These are phyloP conservation scores for Eumerus sabulonum DNA, from an alignment of 2,888 invertebrate species.

Conservation along the genomic window DNA sequence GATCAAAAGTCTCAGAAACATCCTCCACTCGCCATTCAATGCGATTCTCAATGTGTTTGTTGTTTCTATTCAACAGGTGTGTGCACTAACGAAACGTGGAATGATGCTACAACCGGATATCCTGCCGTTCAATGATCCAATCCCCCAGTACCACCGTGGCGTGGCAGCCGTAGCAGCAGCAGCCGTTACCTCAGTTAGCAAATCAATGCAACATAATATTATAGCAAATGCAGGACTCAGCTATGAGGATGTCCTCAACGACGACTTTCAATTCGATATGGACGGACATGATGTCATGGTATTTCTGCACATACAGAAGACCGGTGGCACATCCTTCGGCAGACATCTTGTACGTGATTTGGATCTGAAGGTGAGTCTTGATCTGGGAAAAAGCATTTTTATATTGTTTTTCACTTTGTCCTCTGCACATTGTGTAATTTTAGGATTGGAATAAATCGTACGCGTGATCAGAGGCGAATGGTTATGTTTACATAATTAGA, in stretches of 20 bases:
- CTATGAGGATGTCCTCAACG: slow-evolving; percentile 92
- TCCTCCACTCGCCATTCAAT: slow-evolving; percentile 5
- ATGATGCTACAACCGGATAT: slow-evolving; percentile 81
- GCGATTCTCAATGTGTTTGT: slow-evolving; percentile 15
- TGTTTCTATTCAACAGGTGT: slow-evolving; percentile 81
- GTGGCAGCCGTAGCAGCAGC: slow-evolving; percentile 70
- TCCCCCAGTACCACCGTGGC: slow-evolving; percentile 68
- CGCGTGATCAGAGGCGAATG: slow-evolving; percentile 42
- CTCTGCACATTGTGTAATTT: slow-evolving; percentile 3
- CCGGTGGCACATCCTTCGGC: slow-evolving; percentile 98
- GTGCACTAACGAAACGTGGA: slow-evolving; percentile 85
- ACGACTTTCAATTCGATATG: slow-evolving; percentile 93
- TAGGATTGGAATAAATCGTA: slow-evolving; percentile 14
- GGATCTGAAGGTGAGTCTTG: slow-evolving; percentile 83
- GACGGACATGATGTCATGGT: slow-evolving; percentile 98
- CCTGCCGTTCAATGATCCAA: slow-evolving; percentile 77
- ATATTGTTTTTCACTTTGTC: slow-evolving; percentile 6
- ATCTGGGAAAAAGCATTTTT: not conserved
- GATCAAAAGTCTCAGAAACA: no score
- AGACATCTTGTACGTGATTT: slow-evolving; percentile 97
- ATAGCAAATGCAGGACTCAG: slow-evolving; percentile 83
- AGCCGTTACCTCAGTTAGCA: slow-evolving; percentile 70
- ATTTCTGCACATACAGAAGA: slow-evolving; percentile 99
- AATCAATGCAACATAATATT: slow-evolving; percentile 76
- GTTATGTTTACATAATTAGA: slow-evolving; percentile 63